Evolutionary conservation across 2,113 vertebrate species (phyloP).

Genomic region (Lycaon pictus): DNA sequence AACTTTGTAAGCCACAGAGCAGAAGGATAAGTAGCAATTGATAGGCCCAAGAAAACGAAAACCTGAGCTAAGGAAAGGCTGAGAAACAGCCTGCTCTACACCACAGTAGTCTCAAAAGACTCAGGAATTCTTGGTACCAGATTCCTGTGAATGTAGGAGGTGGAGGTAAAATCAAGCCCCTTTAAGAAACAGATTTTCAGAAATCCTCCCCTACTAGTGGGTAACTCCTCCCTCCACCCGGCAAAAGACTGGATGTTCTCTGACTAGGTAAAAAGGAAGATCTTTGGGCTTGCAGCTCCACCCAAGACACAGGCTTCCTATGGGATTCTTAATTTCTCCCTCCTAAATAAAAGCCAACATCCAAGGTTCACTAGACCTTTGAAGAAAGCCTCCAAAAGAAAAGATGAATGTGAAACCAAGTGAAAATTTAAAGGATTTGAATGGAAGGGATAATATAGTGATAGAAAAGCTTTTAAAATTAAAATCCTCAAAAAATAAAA

Average conservation of each 20-base stretch:
- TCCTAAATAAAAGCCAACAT: conserved; percentile 30
- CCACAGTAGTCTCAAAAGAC: neutral
- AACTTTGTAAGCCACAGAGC: neutral
- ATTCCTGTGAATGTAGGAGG: neutral
- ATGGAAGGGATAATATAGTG: neutral
- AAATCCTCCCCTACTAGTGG: neutral
- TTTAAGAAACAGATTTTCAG: neutral
- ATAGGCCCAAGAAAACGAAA: neutral
- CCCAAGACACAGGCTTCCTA: neutral
- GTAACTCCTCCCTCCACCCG: neutral
- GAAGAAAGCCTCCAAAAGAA: neutral
- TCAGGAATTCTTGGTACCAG: neutral
- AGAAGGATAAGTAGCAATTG: neutral
- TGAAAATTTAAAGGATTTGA: neutral
- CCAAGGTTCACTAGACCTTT: neutral
- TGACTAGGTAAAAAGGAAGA: neutral
- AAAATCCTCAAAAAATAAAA: neutral
- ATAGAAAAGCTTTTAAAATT: neutral
- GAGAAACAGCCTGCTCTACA: neutral
- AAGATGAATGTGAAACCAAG: neutral
- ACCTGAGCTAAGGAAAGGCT: neutral
- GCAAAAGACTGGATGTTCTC: neutral
- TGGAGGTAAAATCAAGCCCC: neutral
- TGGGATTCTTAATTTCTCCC: neutral
- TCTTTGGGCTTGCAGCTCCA: neutral